Evolutionary conservation across 2,888 invertebrate genomes (phyloP).

Genomic region (Nysson spinosus): DNA sequence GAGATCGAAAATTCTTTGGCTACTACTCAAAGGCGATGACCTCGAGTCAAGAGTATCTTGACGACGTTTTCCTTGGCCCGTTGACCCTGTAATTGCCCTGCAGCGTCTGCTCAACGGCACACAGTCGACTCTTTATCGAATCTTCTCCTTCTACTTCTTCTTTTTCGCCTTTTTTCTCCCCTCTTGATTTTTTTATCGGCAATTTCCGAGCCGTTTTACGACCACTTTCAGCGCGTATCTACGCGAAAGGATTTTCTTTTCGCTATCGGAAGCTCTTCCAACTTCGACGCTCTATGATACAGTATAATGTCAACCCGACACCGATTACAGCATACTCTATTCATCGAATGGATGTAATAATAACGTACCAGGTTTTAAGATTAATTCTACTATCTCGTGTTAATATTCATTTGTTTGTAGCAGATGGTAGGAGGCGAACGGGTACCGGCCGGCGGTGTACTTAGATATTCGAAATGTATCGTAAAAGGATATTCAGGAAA

Average conservation of each 20-base stretch:
- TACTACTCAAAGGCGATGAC: slow-evolving; percentile 56
- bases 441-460: neutral
- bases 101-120: slow-evolving; percentile 45
- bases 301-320: too few species aligned
- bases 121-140: slow-evolving; percentile 48
- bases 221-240: slow-evolving; percentile 18
- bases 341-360: too few species aligned
- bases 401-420: too few species aligned
- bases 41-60: slow-evolving; percentile 58
- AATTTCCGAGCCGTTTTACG: slow-evolving; percentile 18
- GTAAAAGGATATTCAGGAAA: slow-evolving; percentile 18
- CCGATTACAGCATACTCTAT: too few species aligned
- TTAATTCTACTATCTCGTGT: too few species aligned
- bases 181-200: slow-evolving; percentile 22
- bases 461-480: neutral
- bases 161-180: neutral
- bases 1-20: slow-evolving; percentile 55
- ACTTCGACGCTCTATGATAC: too few species aligned
- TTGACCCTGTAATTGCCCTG: slow-evolving; percentile 61
- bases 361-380: too few species aligned
- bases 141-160: slow-evolving; percentile 1
- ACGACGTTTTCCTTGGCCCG: slow-evolving; percentile 62
- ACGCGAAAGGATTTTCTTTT: slow-evolving; percentile 22
- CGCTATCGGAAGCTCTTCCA: slow-evolving; percentile 8
- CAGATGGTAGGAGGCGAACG: too few species aligned